Conservation (phyloP, 2,797 vertebrate genomes). For the Eupleurogrammus muticus region DNA sequence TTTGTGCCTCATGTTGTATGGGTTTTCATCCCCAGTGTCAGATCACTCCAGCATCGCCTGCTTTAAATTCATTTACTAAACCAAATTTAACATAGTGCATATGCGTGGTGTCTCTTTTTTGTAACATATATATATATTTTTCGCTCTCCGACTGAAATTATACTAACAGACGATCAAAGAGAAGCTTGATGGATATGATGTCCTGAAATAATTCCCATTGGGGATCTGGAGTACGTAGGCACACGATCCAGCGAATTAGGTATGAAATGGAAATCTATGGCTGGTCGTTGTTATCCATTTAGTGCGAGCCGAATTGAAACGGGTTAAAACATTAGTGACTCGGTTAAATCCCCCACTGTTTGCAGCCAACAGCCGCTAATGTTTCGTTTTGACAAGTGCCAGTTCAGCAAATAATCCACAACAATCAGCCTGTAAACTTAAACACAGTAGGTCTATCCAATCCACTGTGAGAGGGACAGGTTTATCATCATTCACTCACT, state of each 20-base stretch:
- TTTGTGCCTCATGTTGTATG: not conserved
- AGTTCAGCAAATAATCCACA: conserved; percentile 65
- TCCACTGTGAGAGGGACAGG: conserved; percentile 1
- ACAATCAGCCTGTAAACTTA: conserved; percentile 58
- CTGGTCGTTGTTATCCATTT: conserved; percentile 71
- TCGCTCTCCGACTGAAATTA: conserved; percentile 54
- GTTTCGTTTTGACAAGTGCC: conserved; percentile 66
- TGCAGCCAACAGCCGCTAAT: conserved; percentile 52
- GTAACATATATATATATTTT: conserved; percentile 45
- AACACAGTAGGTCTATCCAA: conserved; percentile 40
- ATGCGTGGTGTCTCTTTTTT: conserved; percentile 49
- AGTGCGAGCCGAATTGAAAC: conserved; percentile 57
- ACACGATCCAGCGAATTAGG: conserved; percentile 68
- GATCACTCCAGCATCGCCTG: conserved; percentile 26
- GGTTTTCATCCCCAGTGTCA: conserved; percentile 11
- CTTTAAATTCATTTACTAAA: too few relatives aligned
- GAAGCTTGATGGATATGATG: conserved; percentile 60
- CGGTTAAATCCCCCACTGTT: conserved; percentile 54
- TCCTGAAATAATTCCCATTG: conserved; percentile 52
- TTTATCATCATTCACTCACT: not conserved
- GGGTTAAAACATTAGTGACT: conserved; percentile 67
- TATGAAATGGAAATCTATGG: conserved; percentile 74
- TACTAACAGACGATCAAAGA: conserved; percentile 63
- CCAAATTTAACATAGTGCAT: too few relatives aligned
- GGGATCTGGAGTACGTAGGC: conserved; percentile 48